Base-by-base conservation (phyloP, 1,140 invertebrate genomes). In the Nilaparvata lugens region DNA sequence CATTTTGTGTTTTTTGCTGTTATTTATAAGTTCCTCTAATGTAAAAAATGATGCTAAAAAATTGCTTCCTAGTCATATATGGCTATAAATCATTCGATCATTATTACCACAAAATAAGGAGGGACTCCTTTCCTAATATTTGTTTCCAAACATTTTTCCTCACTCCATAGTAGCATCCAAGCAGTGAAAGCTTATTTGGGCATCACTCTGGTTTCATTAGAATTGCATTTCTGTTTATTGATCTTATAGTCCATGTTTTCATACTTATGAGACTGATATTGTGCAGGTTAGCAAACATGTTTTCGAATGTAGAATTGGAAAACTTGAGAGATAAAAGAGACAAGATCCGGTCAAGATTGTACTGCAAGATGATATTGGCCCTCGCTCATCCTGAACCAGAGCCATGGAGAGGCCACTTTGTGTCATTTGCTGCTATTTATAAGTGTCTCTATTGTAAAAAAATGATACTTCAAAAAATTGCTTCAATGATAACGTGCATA, bases 331-430 rank as follows among this genome's bases (percentile, higher is more conserved):
- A 93, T 66, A 83, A 84, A 60, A 87, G 88, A 66, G 90, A 93
- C 71, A 88, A 90, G 69, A 85, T 93, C 18, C 87, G 90, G 65
- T 89, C 87, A 6, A 78, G 86, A 7, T 74, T 94, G 6, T 93
- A 86, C 75, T 87, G 86, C 45, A 91, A 92, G 73, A 76, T 93
- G 58, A 89, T 93, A 54, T 74, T 86, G 61, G 83, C 83, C 1
- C 75, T 93, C 2, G 83, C 79, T 2, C 84, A 91, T 69, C 77
- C 81, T 0, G 81, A 82, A 48, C 81, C 87, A 0, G 83, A 90
- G 68, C 83, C 83, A 4, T 72, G 83, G 11, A 75, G 85, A 13
- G 90, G 89, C 0, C 89, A 93, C 70, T 91, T 83, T 71, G 83
- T 82, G 54, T 87, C 88, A 14, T 76, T 92, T 18, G 82, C 88